phyloP scores from a whole-genome alignment of 2,113 vertebrate genomes.

The Osmerus eperlanus region DNA sequence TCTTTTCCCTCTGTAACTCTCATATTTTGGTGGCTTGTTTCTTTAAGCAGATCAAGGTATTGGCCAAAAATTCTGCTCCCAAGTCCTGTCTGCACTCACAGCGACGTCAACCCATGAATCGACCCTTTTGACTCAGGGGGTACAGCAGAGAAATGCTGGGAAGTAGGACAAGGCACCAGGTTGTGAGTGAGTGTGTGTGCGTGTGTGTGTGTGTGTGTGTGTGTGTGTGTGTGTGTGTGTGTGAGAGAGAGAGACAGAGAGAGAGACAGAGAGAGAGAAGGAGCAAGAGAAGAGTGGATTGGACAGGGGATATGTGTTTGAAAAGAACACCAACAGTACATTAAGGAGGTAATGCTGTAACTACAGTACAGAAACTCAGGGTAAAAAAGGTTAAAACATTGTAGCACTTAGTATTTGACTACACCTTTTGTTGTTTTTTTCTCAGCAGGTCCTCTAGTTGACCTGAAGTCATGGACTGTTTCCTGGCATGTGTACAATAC shows the following conservation, averaged over 20 bases:
- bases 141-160: constrained; percentile 68
- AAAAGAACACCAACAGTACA: constrained; percentile 63
- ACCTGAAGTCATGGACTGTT: constrained; percentile 55
- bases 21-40: constrained; percentile 81
- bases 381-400: too few species aligned
- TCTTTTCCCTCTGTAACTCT: constrained; percentile 64
- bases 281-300: constrained; percentile 8
- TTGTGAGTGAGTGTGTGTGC: constrained; percentile 2
- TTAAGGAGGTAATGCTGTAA: background rate
- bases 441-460: constrained; percentile 51
- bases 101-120: constrained; percentile 69
- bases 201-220: background rate
- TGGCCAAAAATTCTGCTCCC: constrained; percentile 83
- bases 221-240: background rate
- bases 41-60: constrained; percentile 78
- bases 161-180: constrained; percentile 59
- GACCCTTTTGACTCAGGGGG: constrained; percentile 67
- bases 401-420: background rate
- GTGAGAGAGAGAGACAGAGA: background rate
- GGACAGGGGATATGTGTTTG: constrained; percentile 67
- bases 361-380: too few species aligned
- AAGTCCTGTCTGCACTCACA: constrained; percentile 66
- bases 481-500: constrained; percentile 56
- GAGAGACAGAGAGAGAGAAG: background rate
- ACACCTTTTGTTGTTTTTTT: constrained; percentile 3